These are phyloP conservation scores for roundworm (Caenorhabditis elegans) DNA, from an alignment of 1,140 invertebrate genomes.

Conservation along the genomic window WBcel235 BX284603.4:4773001-4773500, in stretches of 20 bases:
- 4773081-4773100: conserved; percentile 11
- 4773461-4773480: conserved; percentile 52
- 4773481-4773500: conserved; percentile 56
- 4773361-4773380: no score
- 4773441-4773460: conserved; percentile 51
- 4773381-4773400: conserved; percentile 53
- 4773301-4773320: no score
- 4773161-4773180: conserved; percentile 55
- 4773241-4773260: no score
- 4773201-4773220: no score
- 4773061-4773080: conserved; percentile 59
- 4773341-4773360: no score
- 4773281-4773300: no score
- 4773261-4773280: no score
- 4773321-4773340: no score
- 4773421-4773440: conserved; percentile 47
- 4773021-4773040: conserved; percentile 49
- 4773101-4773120: conserved; percentile 25
- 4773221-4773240: no score
- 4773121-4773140: conserved; percentile 46
- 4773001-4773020: conserved; percentile 58
- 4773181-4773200: conserved; percentile 43
- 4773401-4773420: conserved; percentile 52
- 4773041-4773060: conserved; percentile 44
- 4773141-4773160: conserved; percentile 47